Conservation (phyloP, 2,888 invertebrate species). For the Schizaphis graminum region DNA sequence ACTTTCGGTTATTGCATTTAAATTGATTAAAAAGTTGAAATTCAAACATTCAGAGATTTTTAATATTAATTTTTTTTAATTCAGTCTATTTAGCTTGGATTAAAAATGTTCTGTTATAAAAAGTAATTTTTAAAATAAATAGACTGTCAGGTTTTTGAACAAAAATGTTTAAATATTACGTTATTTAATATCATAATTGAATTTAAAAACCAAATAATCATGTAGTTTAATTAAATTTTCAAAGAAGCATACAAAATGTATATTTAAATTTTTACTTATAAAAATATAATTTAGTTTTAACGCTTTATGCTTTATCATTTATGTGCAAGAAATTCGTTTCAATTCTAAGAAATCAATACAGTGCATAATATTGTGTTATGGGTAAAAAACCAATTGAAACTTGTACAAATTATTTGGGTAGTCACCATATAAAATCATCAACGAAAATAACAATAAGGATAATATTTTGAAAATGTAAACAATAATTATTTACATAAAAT, state of each 20-base stretch:
- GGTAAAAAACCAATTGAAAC: not conserved
- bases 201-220: not conserved
- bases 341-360: not conserved
- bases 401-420: not conserved
- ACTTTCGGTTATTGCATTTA: not conserved
- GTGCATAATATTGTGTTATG: not conserved
- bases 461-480: slow-evolving; percentile 5
- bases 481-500: slow-evolving; percentile 7
- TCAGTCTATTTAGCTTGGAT: not conserved
- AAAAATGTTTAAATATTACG: not conserved
- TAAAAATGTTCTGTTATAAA: not conserved
- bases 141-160: not conserved
- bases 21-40: not conserved
- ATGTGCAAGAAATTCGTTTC: not conserved
- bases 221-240: not conserved
- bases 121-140: slow-evolving; percentile 12
- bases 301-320: not conserved
- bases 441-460: not conserved
- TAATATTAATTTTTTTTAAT: not conserved
- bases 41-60: not conserved
- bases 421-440: not conserved
- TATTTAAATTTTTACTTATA: too few species aligned
- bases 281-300: not conserved
- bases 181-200: not conserved
- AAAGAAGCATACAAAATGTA: not conserved